These are phyloP conservation scores for Acrossocheilus fasciatus DNA, from an alignment of 2,797 vertebrate genomes.

Conservation along the genomic window DNA sequence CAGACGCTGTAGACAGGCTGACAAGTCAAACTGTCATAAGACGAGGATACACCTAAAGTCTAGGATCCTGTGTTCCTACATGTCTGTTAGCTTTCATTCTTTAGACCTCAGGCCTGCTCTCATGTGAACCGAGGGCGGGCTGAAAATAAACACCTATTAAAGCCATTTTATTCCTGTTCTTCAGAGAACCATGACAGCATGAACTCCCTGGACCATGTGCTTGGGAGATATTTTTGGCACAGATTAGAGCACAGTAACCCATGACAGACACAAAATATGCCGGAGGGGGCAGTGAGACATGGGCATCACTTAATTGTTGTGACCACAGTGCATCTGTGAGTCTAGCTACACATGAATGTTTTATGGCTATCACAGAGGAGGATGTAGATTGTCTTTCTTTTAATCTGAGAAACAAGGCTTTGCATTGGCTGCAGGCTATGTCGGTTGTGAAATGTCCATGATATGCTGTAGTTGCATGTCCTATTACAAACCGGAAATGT, in stretches of 20 bases:
- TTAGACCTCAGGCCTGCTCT: conserved; percentile 23
- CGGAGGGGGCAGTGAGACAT: conserved; percentile 40
- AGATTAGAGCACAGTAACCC: conserved; percentile 38
- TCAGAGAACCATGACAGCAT: conserved; percentile 63
- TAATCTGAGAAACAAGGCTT: conserved; percentile 6
- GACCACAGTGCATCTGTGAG: conserved; percentile 20
- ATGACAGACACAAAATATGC: conserved; percentile 46
- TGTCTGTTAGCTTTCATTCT: conserved; percentile 36
- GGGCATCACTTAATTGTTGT: conserved; percentile 44
- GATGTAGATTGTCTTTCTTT: conserved; percentile 5
- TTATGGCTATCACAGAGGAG: not conserved
- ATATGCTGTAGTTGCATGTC: not conserved
- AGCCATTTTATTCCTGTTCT: conserved; percentile 60
- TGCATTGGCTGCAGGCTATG: not conserved
- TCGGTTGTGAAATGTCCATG: not conserved
- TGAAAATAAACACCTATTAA: conserved; percentile 63
- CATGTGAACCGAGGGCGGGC: not conserved
- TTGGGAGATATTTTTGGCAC: conserved; percentile 58
- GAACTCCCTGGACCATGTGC: conserved; percentile 54
- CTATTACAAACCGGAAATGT: not conserved
- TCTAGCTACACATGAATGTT: conserved; percentile 22
- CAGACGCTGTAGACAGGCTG: not conserved
- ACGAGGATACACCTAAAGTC: not conserved
- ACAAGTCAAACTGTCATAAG: conserved; percentile 18
- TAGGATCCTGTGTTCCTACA: not conserved